phyloP scores from a whole-genome alignment of 1,140 invertebrate species.

The Anagrus nilaparvatae region DNA sequence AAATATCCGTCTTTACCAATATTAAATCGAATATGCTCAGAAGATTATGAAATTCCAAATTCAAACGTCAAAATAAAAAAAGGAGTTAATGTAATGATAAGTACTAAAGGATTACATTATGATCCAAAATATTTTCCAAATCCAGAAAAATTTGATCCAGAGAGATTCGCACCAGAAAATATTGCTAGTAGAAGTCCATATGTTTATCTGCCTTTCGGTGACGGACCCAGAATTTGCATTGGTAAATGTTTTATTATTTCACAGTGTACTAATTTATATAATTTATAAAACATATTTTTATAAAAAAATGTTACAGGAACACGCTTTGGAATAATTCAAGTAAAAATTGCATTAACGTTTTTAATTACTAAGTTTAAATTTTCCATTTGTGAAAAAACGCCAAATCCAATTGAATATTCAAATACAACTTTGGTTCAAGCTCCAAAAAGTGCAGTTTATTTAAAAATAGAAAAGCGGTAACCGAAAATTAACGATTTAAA shows the following conservation, averaged over 20 bases:
- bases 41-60: slow-evolving; percentile 34
- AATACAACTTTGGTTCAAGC: neutral
- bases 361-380: slow-evolving; percentile 23
- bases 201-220: slow-evolving; percentile 45
- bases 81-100: slow-evolving; percentile 22
- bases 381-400: slow-evolving; percentile 9
- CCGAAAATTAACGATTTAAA: neutral
- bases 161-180: slow-evolving; percentile 43
- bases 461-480: slow-evolving; percentile 1
- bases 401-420: slow-evolving; percentile 3
- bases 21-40: slow-evolving; percentile 32
- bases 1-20: slow-evolving; percentile 37
- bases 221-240: slow-evolving; percentile 49
- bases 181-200: slow-evolving; percentile 32
- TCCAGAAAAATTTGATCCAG: slow-evolving; percentile 50
- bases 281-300: neutral
- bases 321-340: slow-evolving; percentile 40
- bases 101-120: slow-evolving; percentile 23
- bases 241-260: slow-evolving; percentile 20
- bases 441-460: neutral
- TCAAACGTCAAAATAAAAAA: slow-evolving; percentile 21
- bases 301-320: slow-evolving; percentile 17
- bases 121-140: slow-evolving; percentile 45
- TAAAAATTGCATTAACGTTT: slow-evolving; percentile 32
- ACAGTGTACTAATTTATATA: neutral